Conservation (phyloP, 2,888 invertebrate species). For the Dryocosmus kuriphilus region DNA sequence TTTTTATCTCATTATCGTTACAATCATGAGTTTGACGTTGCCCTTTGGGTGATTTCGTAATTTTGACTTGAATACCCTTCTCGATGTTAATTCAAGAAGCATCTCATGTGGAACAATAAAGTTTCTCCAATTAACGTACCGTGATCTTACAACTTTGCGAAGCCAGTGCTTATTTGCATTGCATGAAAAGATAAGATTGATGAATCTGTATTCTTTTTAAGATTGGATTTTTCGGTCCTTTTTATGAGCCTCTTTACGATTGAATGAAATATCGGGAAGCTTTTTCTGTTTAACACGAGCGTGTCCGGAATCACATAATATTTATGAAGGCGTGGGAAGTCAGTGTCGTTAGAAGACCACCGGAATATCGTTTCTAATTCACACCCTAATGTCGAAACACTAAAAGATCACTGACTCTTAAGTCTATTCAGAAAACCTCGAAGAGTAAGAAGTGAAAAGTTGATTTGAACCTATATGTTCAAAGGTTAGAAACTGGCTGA, state of each 20-base stretch:
- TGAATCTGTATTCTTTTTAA: slow-evolving; percentile 20
- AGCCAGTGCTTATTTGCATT: slow-evolving; percentile 22
- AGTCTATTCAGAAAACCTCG: background rate
- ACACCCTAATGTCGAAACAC: slow-evolving; percentile 1
- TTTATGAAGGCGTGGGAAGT: slow-evolving; percentile 23
- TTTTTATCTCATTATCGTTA: background rate
- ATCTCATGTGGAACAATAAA: slow-evolving; percentile 14
- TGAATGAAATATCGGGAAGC: background rate
- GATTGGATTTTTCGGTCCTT: slow-evolving; percentile 3
- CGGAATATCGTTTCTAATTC: background rate
- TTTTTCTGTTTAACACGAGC: background rate
- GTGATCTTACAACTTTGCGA: background rate
- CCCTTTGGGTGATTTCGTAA: slow-evolving; percentile 2
- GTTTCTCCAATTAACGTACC: slow-evolving; percentile 33
- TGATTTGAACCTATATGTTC: background rate
- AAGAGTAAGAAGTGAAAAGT: background rate
- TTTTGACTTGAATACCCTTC: background rate
- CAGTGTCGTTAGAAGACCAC: background rate
- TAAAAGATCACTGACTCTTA: background rate
- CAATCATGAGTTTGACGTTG: background rate
- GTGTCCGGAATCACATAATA: background rate
- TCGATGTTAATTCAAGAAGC: background rate
- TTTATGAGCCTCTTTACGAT: background rate
- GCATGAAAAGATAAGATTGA: slow-evolving; percentile 3
- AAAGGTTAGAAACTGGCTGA: background rate